A percentile compares a stretch with the other conserved stretches of the same genome.
Conservation (phyloP, 2,888 invertebrate species). For the Cheilosia grossa region DNA sequence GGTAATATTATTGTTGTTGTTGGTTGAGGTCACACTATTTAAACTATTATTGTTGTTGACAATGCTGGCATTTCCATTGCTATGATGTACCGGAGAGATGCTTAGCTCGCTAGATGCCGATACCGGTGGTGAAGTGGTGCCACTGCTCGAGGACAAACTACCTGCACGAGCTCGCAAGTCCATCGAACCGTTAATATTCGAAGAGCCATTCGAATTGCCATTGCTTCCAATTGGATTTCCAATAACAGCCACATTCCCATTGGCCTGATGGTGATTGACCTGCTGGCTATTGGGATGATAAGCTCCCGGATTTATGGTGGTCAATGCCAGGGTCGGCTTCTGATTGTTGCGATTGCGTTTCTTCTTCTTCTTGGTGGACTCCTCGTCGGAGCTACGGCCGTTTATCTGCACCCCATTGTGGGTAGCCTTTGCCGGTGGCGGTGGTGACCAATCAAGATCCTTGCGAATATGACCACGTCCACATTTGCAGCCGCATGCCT, state of each 20-base stretch:
- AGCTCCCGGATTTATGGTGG: conserved; percentile 83
- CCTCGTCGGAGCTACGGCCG: conserved; percentile 82
- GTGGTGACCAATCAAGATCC: conserved; percentile 95
- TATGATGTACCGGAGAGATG: conserved; percentile 79
- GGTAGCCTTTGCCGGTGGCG: conserved; percentile 81
- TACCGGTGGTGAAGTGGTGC: conserved; percentile 91
- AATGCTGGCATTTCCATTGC: conserved; percentile 57
- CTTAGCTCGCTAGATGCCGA: conserved; percentile 87
- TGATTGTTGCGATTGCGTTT: conserved; percentile 88
- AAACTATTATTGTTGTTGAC: conserved; percentile 70
- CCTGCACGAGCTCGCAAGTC: conserved; percentile 88
- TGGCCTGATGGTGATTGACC: conserved; percentile 75
- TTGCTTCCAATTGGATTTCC: conserved; percentile 76
- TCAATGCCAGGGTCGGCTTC: conserved; percentile 86
- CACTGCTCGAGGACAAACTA: conserved; percentile 90
- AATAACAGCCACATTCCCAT: conserved; percentile 81
- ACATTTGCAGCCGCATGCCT: conserved; percentile 97
- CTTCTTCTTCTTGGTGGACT: conserved; percentile 87
- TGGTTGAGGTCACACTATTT: conserved; percentile 76
- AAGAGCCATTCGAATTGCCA: conserved; percentile 61
- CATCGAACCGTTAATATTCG: conserved; percentile 54
- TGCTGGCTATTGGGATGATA: conserved; percentile 80
- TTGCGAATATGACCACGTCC: conserved; percentile 96
- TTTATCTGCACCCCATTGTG: conserved; percentile 77
- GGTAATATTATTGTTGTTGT: conserved; percentile 71